Evolutionary conservation across 2,888 invertebrate species (phyloP), one percentile per base, ranked within the genome.

Genomic region (Crossocerus cetratus): DNA sequence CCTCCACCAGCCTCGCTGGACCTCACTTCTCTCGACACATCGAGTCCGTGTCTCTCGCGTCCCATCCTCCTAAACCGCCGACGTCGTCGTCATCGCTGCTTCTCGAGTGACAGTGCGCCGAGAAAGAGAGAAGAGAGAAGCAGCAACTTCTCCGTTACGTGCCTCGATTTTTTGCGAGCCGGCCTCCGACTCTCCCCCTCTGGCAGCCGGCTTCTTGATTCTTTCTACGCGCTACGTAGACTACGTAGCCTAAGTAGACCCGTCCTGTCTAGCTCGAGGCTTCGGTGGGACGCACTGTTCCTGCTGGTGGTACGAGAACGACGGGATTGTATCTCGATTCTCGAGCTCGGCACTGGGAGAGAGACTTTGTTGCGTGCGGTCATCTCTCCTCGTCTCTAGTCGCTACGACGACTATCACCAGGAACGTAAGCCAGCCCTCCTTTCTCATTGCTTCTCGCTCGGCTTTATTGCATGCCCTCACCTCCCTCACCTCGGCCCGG

Each of bases 31-130:
- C n/a, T n/a, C n/a, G n/a, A n/a, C n/a, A n/a, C n/a, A n/a, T n/a
- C n/a, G n/a, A n/a, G n/a, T n/a, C n/a, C n/a, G n/a, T n/a, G 32
- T 8, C 32, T 32, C 49, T 14, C 49, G 49, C 49, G 49, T 49
- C 49, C 16, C n/a, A n/a, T n/a, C n/a, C n/a, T n/a, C n/a, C n/a
- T n/a, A n/a, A n/a, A n/a, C n/a, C n/a, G n/a, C 16, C 49, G 49
- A 14, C 14, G 3, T 1, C 49, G 1, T 32, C 49, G 49, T 2
- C 49, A 16, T 16, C 49, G 49, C 49, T 16, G 14, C 49, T 14
- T 16, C n/a, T 16, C 13, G n/a, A 70, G 77, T 77, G 77, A 77
- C 77, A 77, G 76, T 76, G 77, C 58, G 5, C 11, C 32, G 32
- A 32, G 32, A 65, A 70, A 75, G 62, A 67, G 68, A 72, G 49